These are phyloP conservation scores for Grammomys dolichurus DNA, from an alignment of 2,113 vertebrate genomes.

Conservation along the genomic window DNA sequence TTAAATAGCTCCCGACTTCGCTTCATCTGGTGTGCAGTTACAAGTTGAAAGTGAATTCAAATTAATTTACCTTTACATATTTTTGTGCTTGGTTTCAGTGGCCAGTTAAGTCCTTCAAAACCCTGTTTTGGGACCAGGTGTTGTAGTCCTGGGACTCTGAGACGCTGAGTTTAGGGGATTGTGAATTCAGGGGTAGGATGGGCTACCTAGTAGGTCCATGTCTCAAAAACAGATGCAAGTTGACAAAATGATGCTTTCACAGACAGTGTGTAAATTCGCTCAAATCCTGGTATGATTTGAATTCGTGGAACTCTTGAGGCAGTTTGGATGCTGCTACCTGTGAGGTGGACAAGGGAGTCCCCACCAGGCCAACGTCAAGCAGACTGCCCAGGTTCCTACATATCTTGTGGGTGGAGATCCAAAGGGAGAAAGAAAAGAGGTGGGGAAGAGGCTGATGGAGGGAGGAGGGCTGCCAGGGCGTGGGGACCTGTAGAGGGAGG, in stretches of 20 bases:
- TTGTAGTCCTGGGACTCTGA: no score
- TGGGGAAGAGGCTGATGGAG: background rate
- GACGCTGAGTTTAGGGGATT: background rate
- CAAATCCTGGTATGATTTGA: background rate
- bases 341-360: no score
- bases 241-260: background rate
- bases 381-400: background rate
- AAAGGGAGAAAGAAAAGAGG: background rate
- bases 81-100: background rate
- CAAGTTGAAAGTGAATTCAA: constrained; percentile 31
- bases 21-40: background rate
- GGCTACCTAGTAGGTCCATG: background rate
- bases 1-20: background rate
- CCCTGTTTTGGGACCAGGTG: background rate
- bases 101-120: background rate
- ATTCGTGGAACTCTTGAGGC: background rate
- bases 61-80: constrained; percentile 36
- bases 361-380: background rate
- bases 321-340: fast-evolving
- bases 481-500: background rate
- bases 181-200: background rate
- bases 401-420: background rate
- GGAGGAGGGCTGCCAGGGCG: background rate
- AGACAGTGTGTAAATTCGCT: background rate
- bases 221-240: background rate